phyloP scores from a whole-genome alignment of 2,888 invertebrate species.

The Idaea dimidiata region DNA sequence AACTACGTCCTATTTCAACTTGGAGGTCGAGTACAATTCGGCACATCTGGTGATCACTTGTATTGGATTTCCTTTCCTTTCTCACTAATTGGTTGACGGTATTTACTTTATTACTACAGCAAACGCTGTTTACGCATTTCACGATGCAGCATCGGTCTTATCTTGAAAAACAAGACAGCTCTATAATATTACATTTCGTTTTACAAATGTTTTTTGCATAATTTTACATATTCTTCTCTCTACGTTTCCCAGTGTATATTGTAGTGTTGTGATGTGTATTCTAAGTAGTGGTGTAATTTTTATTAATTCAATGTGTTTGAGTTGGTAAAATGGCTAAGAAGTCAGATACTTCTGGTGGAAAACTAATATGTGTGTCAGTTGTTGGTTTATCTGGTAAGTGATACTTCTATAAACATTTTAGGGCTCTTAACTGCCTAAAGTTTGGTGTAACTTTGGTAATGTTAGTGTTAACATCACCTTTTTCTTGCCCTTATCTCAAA shows the following conservation, averaged over 20 bases:
- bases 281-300: conserved; percentile 44
- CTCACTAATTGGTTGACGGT: conserved; percentile 43
- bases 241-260: conserved; percentile 36
- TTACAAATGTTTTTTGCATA: conserved; percentile 3
- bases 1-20: neutral
- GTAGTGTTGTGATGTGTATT: conserved; percentile 68
- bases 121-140: neutral
- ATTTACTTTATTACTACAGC: conserved; percentile 28
- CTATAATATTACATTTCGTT: neutral
- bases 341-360: conserved; percentile 83
- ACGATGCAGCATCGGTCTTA: neutral
- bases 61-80: conserved; percentile 46
- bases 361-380: conserved; percentile 91
- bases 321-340: conserved; percentile 85
- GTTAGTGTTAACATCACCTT: no score
- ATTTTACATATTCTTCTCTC: conserved; percentile 37
- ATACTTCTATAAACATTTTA: neutral
- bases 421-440: neutral
- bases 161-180: conserved; percentile 4
- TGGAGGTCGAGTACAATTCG: conserved; percentile 47
- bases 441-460: no score
- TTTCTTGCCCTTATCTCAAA: no score
- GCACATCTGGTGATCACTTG: conserved; percentile 59
- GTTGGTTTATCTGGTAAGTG: conserved; percentile 90
- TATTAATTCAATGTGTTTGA: conserved; percentile 48